Evolutionary conservation across 2,888 invertebrate genomes (phyloP), one percentile per base, ranked within the genome.

Genomic region (Macaria liturata): DNA sequence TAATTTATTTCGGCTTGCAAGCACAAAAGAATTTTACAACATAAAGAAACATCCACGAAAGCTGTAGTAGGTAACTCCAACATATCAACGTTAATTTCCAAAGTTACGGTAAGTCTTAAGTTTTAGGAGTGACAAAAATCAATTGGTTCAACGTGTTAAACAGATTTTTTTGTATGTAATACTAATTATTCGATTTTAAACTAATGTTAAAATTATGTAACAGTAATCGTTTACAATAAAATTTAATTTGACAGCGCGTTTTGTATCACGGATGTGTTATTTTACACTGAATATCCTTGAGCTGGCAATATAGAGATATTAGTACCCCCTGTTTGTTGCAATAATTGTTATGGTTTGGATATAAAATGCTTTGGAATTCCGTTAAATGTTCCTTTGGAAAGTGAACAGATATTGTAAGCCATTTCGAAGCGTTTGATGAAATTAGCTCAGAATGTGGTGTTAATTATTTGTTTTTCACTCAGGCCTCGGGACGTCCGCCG

Each of bases 31-130:
- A 7, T 44, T 30, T 9, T 37, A 50, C 48, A 46, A 46, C 20
- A 46, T 8, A 76, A 80, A 42, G 76, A 80, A 68, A 85, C 74
- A 84, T 86, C 84, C 83, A 87, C 75, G 84, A 61, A 66, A 49
- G 61, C 60, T 69, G 51, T 67, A 75, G 76, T 83, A 87, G 88
- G 87, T 88, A 86, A 65, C 72, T 62, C 72, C 85, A 66, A 66
- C 78, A 83, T 76, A 78, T 70, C 86, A 75, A 70, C 86, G 73
- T 78, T 67, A 76, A 68, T 68, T 62, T 67, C 72, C 70, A 79
- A 73, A 75, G 74, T 75, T 72, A 88, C 71, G 90, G 90, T 90
- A 90, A 90, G 90, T 90, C 75, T 6, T 80, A 49, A 80, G 76
- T 78, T 78, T 79, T 72, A 82, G 89, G 89, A 86, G 89, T 88